Evolutionary conservation across 1,140 invertebrate genomes (phyloP).

Genomic region (Papilio polytes): DNA sequence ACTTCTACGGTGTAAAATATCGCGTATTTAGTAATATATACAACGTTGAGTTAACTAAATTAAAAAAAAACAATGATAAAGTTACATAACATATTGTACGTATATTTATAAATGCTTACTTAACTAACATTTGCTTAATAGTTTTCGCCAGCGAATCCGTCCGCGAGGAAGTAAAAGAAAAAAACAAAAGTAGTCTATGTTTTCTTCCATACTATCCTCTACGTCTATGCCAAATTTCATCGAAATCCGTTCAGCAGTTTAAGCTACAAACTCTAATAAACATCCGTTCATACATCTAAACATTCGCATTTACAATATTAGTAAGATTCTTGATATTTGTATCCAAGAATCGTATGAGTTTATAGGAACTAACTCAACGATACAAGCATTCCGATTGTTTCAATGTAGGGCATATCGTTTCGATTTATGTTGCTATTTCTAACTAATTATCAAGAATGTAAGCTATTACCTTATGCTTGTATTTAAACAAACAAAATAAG

Average conservation of each 20-base stretch:
- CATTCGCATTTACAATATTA: too few relatives aligned
- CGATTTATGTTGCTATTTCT: neutral
- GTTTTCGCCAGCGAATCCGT: too few relatives aligned
- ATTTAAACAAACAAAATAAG: too few relatives aligned
- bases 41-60: neutral
- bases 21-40: slow-evolving; percentile 5
- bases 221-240: too few relatives aligned
- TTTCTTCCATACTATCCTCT: too few relatives aligned
- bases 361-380: neutral
- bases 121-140: neutral
- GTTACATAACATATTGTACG: neutral
- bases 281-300: too few relatives aligned
- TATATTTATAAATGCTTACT: neutral
- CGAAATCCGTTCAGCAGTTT: too few relatives aligned
- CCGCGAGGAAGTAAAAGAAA: too few relatives aligned
- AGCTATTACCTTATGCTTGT: too few relatives aligned
- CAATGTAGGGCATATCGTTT: neutral
- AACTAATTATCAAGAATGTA: neutral
- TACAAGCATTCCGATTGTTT: neutral
- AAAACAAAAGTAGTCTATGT: too few relatives aligned
- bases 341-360: neutral
- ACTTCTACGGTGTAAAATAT: slow-evolving; percentile 24
- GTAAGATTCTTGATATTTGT: neutral
- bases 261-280: too few relatives aligned
- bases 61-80: neutral